Evolutionary conservation across 2,888 invertebrate species (phyloP), one percentile per base, ranked within the genome.

Genomic region (Agrilus biguttatus): DNA sequence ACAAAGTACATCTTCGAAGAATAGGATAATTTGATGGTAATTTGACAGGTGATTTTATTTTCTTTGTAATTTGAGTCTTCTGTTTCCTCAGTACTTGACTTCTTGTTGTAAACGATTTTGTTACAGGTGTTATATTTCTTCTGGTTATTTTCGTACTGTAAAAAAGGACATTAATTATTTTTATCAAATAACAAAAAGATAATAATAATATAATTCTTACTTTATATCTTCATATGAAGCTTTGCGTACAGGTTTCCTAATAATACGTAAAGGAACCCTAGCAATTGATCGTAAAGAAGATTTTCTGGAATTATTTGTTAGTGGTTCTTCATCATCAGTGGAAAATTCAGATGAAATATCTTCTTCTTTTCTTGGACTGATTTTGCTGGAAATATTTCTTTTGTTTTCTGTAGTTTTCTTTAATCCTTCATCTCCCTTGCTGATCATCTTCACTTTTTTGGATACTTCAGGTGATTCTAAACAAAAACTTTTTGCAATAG

Each of bases 321-420:
- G 55, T 2, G 72, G 72, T 51, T 72, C 68, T 49, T 73, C 71
- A 51, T 73, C 73, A 42, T 72, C 74, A 2, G 73, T 72, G 7
- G 73, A 73, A 52, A 71, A 73, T 42, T 67, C 66, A 14, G 56
- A 56, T 1, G 51, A 51, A 28, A 46, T 48, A 37, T 53, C 52
- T 17, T 47, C 46, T 39, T 49, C 49, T 37, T 45, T 45, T 42
- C 45, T 41, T 19, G 10, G 41, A 33, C 37, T 44, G 3, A 40
- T 33, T 34, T 41, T 43, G 13, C 45, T 41, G n/a, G 44, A 43
- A 14, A 45, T 35, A 14, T 14, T 28, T 17, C 46, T 43, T 5
- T 28, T 28, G 10, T 28, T 28, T 47, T 45, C 40, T 37, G 13
- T 28, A 42, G 36, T 37, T 45, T 28, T 41, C 40, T 43, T 28